Evolutionary conservation across 2,888 invertebrate genomes (phyloP).

Genomic region (Mermis nigrescens): DNA sequence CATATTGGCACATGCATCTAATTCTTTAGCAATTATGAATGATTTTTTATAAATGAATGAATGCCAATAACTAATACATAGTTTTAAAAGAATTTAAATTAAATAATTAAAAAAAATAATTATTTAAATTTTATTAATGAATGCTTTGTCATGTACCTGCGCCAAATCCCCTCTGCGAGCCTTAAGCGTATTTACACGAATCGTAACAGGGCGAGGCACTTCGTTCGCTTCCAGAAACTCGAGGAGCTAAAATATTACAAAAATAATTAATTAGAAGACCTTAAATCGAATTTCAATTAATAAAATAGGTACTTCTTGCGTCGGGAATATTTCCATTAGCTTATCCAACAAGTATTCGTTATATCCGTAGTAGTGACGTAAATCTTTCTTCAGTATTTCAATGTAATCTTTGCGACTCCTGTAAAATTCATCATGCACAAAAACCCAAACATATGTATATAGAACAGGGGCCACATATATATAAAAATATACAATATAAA

Average conservation of each 20-base stretch:
- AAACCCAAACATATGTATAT: too few species aligned
- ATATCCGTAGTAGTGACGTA: constrained; percentile 85
- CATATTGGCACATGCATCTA: too few species aligned
- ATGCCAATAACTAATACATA: constrained; percentile 4
- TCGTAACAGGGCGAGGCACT: constrained; percentile 74
- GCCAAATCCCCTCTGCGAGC: constrained; percentile 68
- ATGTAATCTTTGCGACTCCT: constrained; percentile 62
- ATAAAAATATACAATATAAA: too few species aligned
- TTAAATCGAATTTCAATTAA: too few species aligned
- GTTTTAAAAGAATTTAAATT: constrained; percentile 1
- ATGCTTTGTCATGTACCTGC: constrained; percentile 45
- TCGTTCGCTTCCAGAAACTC: constrained; percentile 93
- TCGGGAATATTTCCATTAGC: constrained; percentile 67
- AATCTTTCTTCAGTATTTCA: constrained; percentile 55
- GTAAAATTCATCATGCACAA: too few species aligned
- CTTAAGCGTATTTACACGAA: constrained; percentile 83
- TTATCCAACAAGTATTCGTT: constrained; percentile 83
- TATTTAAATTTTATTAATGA: too few species aligned
- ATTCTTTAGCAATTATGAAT: too few species aligned
- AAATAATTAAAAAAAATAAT: too few species aligned
- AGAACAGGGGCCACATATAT: too few species aligned
- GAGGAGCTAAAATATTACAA: constrained; percentile 41
- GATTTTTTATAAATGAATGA: background rate
- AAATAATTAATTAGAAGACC: too few species aligned
- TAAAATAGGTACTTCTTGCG: constrained; percentile 43